These are phyloP conservation scores for Lasiommata megera DNA, from an alignment of 2,888 invertebrate genomes.

Conservation along the genomic window DNA sequence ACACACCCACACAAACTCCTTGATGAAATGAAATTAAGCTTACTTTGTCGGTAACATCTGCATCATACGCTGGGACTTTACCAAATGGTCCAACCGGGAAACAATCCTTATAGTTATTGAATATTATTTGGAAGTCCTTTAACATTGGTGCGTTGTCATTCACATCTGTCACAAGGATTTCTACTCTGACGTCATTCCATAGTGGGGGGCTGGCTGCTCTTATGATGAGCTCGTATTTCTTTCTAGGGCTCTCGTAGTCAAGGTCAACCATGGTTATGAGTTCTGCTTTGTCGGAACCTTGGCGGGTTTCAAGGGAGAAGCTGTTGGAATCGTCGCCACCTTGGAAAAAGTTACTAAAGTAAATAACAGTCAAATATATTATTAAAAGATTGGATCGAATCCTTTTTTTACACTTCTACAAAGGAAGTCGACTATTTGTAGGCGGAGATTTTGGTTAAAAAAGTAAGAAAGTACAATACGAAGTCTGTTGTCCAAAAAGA, in stretches of 20 bases:
- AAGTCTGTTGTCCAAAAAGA: too few relatives aligned
- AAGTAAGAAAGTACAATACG: too few relatives aligned
- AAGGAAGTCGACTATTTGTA: too few relatives aligned
- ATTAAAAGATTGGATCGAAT: too few relatives aligned
- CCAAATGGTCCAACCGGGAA: slow-evolving; percentile 97
- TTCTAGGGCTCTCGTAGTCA: slow-evolving; percentile 97
- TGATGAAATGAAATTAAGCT: too few relatives aligned
- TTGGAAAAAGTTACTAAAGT: too few relatives aligned
- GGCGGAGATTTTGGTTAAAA: too few relatives aligned
- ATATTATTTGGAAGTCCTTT: slow-evolving; percentile 95
- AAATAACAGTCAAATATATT: too few relatives aligned
- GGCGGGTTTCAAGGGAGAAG: slow-evolving; percentile 90
- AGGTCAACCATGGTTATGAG: slow-evolving; percentile 94
- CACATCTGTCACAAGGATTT: slow-evolving; percentile 94
- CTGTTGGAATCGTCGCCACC: slow-evolving; percentile 94
- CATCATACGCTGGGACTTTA: slow-evolving; percentile 95
- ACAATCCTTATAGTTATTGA: slow-evolving; percentile 96
- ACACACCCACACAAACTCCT: too few relatives aligned
- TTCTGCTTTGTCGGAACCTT: slow-evolving; percentile 92
- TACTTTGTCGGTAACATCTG: slow-evolving; percentile 93
- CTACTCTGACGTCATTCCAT: slow-evolving; percentile 93
- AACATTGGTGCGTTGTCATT: slow-evolving; percentile 97
- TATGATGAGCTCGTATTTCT: slow-evolving; percentile 93
- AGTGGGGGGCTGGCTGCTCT: slow-evolving; percentile 95
- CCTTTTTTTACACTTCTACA: too few relatives aligned